Evolutionary conservation across 2,888 invertebrate species (phyloP).

Genomic region (Harpalus rubripes): DNA sequence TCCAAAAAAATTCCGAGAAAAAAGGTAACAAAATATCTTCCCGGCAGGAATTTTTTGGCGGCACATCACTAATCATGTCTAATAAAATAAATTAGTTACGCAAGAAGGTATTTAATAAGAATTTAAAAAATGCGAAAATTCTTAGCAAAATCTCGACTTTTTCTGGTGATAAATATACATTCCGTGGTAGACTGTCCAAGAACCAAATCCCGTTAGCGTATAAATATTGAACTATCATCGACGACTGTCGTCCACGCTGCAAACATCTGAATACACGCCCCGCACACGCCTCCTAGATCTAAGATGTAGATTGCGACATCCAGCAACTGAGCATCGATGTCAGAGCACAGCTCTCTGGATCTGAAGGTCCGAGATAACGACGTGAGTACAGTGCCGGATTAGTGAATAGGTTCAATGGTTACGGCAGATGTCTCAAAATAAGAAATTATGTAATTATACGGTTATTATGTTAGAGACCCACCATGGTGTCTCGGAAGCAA

Average conservation of each 20-base stretch:
- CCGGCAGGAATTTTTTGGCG: no score
- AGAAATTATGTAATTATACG: no score
- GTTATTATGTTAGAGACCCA: no score
- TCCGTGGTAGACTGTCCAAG: slow-evolving; percentile 11
- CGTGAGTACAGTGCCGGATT: background rate
- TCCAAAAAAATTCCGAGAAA: no score
- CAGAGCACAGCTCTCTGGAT: background rate
- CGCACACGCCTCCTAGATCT: slow-evolving; percentile 42
- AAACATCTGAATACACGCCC: slow-evolving; percentile 59
- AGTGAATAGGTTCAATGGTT: background rate
- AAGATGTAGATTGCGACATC: slow-evolving; percentile 51
- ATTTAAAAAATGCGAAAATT: slow-evolving; percentile 24
- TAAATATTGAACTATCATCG: slow-evolving; percentile 65
- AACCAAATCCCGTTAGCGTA: slow-evolving; percentile 56
- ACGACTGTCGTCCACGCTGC: slow-evolving; percentile 48
- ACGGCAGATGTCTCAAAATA: no score
- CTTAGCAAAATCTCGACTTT: background rate
- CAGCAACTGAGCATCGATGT: slow-evolving; percentile 16
- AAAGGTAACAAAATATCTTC: no score
- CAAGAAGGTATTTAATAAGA: background rate
- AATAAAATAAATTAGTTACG: slow-evolving; percentile 25
- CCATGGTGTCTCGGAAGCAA: no score
- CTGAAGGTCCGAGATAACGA: background rate
- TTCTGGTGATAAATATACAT: slow-evolving; percentile 31
- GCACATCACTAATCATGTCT: no score